Percentiles rank a stretch among this genome's conserved stretches.
phyloP scores from a whole-genome alignment of 2,888 invertebrate species.

The Drosophila lutescens region DNA sequence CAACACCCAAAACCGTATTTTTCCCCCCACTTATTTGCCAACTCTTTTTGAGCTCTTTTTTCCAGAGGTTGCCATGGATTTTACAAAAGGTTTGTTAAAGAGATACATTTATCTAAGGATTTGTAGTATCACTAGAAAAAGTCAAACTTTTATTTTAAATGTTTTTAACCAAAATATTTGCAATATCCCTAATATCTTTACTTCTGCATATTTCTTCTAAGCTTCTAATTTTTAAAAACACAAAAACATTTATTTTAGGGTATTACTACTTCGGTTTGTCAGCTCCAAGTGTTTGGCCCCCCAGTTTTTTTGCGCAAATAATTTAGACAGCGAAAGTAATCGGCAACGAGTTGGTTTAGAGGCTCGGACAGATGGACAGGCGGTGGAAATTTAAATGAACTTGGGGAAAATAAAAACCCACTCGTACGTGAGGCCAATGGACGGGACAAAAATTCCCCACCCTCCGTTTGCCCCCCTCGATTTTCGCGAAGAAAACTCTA shows the following conservation, averaged over 20 bases:
- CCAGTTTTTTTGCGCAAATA: conserved; percentile 44
- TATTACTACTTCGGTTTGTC: neutral
- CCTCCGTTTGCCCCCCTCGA: neutral
- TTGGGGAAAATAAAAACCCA: conserved; percentile 41
- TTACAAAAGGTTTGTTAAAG: neutral
- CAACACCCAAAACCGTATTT: conserved; percentile 64
- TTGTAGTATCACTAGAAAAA: neutral
- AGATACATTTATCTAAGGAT: neutral
- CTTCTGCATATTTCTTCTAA: too few relatives aligned
- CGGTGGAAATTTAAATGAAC: conserved; percentile 64
- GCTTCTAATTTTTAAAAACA: too few relatives aligned
- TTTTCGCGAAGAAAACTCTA: conserved; percentile 61
- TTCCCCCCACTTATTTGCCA: conserved; percentile 6
- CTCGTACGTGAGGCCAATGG: conserved; percentile 50
- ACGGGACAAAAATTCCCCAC: conserved; percentile 6
- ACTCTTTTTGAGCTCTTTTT: conserved; percentile 23
- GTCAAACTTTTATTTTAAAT: too few relatives aligned
- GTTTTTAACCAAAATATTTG: too few relatives aligned
- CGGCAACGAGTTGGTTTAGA: conserved; percentile 49
- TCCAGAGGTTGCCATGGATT: neutral
- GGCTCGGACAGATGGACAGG: conserved; percentile 20
- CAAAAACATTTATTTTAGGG: neutral
- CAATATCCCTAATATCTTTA: too few relatives aligned
- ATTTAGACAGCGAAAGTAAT: conserved; percentile 78
- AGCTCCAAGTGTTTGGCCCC: neutral